Conservation (phyloP, 2,797 vertebrate genomes). For the Mallotus villosus region DNA sequence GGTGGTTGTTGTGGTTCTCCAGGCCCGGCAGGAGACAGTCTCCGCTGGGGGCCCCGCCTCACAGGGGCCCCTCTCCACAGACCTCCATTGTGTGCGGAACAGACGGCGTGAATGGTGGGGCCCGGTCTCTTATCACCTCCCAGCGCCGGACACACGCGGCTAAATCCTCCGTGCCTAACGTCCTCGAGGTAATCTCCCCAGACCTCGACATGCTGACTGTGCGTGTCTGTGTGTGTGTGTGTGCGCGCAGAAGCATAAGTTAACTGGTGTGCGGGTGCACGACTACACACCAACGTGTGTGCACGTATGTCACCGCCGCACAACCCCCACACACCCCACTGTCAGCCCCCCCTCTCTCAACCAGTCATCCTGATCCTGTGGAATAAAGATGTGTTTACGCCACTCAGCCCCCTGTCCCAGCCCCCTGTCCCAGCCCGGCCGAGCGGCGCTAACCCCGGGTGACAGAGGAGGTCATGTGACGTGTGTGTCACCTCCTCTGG, state of each 20-base stretch:
- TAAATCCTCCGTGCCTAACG: slow-evolving; percentile 72
- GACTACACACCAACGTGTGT: not conserved
- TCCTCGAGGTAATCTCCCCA: slow-evolving; percentile 63
- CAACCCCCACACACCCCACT: too few relatives aligned
- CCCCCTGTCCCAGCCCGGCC: not conserved
- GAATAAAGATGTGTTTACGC: slow-evolving; percentile 17
- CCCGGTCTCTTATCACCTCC: slow-evolving; percentile 3
- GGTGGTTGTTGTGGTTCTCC: not conserved
- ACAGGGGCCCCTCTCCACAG: not conserved
- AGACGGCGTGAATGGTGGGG: slow-evolving; percentile 1
- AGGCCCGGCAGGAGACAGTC: not conserved
- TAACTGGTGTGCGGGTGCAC: not conserved
- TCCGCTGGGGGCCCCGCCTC: slow-evolving; percentile 5
- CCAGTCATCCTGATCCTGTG: slow-evolving; percentile 11
- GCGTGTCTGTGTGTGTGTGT: not conserved
- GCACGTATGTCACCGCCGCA: not conserved
- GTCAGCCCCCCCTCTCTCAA: slow-evolving; percentile 4
- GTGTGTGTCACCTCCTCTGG: not conserved
- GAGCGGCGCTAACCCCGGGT: not conserved
- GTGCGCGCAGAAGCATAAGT: not conserved
- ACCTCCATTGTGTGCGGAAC: slow-evolving; percentile 25
- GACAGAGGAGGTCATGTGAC: not conserved
- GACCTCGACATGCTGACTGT: slow-evolving; percentile 11
- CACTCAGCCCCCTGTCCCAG: too few relatives aligned
- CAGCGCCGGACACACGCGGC: slow-evolving; percentile 50